phyloP scores from a whole-genome alignment of 1,140 invertebrate species.

The Riptortus pedestris region DNA sequence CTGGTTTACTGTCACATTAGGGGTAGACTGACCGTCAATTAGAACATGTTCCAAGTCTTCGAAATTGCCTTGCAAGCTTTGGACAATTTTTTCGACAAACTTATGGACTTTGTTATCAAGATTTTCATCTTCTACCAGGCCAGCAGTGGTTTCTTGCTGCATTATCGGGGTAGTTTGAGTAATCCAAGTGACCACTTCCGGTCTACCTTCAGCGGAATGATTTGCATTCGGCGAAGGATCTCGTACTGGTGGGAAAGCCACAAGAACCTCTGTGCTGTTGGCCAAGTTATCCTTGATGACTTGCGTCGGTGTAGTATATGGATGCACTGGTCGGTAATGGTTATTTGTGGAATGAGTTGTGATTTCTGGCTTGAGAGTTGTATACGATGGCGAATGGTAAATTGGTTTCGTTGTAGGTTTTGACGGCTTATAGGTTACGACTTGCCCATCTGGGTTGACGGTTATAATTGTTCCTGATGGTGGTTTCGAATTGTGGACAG shows the following conservation, averaged over 20 bases:
- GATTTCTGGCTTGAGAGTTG: neutral
- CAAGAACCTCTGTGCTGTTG: conserved; percentile 50
- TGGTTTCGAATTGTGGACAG: conserved; percentile 31
- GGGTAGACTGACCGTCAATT: conserved; percentile 38
- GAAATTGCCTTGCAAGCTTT: conserved; percentile 69
- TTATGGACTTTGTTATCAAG: conserved; percentile 66
- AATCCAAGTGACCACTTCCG: conserved; percentile 22
- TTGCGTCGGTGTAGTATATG: conserved; percentile 18
- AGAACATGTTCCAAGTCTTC: conserved; percentile 67
- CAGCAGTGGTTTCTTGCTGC: conserved; percentile 47
- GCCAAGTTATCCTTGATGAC: conserved; percentile 40
- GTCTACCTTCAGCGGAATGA: conserved; percentile 40
- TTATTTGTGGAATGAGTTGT: neutral
- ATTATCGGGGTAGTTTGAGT: neutral
- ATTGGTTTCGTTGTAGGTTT: conserved; percentile 28
- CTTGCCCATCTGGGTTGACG: conserved; percentile 23
- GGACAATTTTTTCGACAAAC: conserved; percentile 70
- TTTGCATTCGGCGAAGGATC: conserved; percentile 64
- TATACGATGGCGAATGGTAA: conserved; percentile 4
- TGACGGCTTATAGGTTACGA: conserved; percentile 24
- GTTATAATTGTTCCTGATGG: conserved; percentile 25
- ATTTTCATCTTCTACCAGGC: conserved; percentile 57
- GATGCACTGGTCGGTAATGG: neutral
- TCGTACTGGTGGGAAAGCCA: conserved; percentile 71
- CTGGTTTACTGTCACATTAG: conserved; percentile 27